Evolutionary conservation across 2,113 vertebrate species (phyloP).

Genomic region (Pluvialis apricaria): DNA sequence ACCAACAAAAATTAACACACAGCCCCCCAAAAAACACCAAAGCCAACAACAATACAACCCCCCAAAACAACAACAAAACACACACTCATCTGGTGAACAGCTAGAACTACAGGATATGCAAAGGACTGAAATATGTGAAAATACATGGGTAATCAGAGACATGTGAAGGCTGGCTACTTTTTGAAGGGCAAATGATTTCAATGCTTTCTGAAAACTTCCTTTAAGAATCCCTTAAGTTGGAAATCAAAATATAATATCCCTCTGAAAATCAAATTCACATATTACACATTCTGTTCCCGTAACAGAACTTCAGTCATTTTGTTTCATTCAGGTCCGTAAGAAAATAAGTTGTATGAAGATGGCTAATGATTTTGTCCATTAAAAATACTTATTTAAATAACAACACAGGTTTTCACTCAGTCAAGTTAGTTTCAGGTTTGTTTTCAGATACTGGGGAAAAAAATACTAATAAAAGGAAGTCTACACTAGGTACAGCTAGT

Average conservation of each 20-base stretch:
- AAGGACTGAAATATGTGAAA: not conserved
- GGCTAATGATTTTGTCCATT: not conserved
- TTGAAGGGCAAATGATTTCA: not conserved
- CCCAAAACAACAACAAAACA: not conserved
- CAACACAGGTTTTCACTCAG: not conserved
- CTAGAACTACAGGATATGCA: not conserved
- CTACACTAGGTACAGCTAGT: not conserved
- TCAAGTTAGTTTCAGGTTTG: not conserved
- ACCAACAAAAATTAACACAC: not conserved
- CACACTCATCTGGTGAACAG: not conserved
- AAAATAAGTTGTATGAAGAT: not conserved
- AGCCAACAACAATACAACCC: not conserved
- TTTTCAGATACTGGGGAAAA: not conserved
- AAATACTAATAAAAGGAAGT: not conserved
- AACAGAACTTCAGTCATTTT: not conserved
- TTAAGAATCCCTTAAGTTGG: not conserved
- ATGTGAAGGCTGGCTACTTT: not conserved
- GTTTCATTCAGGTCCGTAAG: not conserved
- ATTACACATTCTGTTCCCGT: not conserved
- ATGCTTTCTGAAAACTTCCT: not conserved
- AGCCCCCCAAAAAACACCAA: not conserved
- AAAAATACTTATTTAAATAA: not conserved
- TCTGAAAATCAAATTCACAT: not conserved
- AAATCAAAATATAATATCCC: not conserved
- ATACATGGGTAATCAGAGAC: not conserved